These are phyloP conservation scores for Silurus meridionalis DNA, from an alignment of 2,113 vertebrate species.

Conservation along the genomic window DNA sequence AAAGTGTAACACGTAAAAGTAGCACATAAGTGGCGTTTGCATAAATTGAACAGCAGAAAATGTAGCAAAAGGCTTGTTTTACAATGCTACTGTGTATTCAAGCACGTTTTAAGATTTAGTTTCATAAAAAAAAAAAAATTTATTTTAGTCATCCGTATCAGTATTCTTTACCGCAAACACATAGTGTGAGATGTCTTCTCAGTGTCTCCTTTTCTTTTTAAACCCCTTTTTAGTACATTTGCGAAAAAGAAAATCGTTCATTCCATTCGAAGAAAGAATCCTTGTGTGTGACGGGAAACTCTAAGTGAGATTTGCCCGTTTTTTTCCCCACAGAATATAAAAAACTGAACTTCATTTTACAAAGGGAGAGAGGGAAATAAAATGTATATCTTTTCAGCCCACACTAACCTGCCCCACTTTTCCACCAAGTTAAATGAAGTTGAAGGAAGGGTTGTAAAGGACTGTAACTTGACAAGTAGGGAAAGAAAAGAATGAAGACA, in stretches of 20 bases:
- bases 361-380: not conserved
- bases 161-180: not conserved
- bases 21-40: not conserved
- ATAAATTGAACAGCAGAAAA: not conserved
- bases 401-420: not conserved
- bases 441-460: not conserved
- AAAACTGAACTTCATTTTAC: not conserved
- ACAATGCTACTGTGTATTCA: not conserved
- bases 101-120: not conserved
- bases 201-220: not conserved
- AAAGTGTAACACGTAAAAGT: not conserved
- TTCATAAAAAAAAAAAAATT: not conserved
- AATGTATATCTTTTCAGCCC: not conserved
- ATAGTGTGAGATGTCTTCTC: not conserved
- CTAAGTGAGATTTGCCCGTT: not conserved
- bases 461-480: slow-evolving; percentile 32
- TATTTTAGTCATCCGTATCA: not conserved
- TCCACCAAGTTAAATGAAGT: slow-evolving; percentile 13
- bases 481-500: slow-evolving; percentile 19
- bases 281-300: not conserved
- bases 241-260: not conserved
- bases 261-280: not conserved
- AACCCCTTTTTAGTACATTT: not conserved
- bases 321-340: not conserved
- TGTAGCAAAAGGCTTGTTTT: no score